Evolutionary conservation across 2,113 vertebrate species (phyloP).

Genomic region (Halcyon malimbica): DNA sequence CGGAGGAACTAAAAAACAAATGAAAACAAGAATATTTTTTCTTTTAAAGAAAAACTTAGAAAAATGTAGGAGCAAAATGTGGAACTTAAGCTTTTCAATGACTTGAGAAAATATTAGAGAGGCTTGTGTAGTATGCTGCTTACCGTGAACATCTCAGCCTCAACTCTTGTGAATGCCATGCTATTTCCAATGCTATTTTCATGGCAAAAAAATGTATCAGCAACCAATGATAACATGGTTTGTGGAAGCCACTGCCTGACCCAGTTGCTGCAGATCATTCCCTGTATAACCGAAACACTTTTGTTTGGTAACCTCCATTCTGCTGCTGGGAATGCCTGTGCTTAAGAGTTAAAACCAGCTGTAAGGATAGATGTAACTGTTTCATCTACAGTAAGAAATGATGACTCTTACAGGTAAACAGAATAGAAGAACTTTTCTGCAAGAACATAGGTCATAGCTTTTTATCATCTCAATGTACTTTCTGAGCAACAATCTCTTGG

Average conservation of each 20-base stretch:
- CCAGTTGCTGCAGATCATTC: neutral
- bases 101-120: neutral
- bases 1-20: conserved; percentile 82
- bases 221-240: neutral
- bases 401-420: neutral
- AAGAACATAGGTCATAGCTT: neutral
- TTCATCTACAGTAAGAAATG: neutral
- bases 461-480: neutral
- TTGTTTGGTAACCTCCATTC: neutral
- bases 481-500: neutral
- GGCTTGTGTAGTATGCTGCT: neutral
- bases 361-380: neutral
- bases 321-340: neutral
- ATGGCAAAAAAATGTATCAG: neutral
- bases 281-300: neutral
- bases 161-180: neutral
- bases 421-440: neutral
- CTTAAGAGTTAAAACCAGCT: neutral
- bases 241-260: neutral
- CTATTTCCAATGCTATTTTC: neutral
- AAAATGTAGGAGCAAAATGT: neutral
- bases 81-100: neutral
- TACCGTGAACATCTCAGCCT: conserved; percentile 25
- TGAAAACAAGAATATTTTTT: neutral
- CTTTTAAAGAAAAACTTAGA: neutral